Evolutionary conservation across 2,113 vertebrate genomes (phyloP), one percentile per base, ranked within the genome.

Genomic region (Macroglossus sobrinus): DNA sequence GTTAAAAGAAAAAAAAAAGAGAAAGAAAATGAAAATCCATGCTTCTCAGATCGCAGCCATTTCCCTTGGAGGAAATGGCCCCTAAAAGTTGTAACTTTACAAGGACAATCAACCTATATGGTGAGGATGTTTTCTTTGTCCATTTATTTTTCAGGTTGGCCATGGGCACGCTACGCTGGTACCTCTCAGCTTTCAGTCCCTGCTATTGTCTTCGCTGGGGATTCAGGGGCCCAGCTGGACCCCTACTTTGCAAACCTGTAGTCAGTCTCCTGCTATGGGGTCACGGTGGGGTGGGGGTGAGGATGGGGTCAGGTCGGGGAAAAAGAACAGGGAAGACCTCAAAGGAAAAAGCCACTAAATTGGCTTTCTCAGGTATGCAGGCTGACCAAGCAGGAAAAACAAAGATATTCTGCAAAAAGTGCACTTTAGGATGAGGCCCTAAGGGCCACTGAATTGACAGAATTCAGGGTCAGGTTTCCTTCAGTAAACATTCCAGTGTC

Each of bases 151-250:
- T 68, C 24, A 68, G 69, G 38, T 2, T 75, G 89, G 66, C 12
- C 10, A 8, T 0, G 14, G 53, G 80, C 79, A 33, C 0, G 21
- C 14, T 5, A 33, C 0, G 21, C 14, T 5, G 38, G 66, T 16
- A 45, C 21, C 26, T 35, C 47, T 47, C 28, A 24, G 21, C 43
- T 45, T 35, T 28, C 5, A 63, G 66, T 4, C 22, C 24, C 22
- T 43, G n/a, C 12, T 68, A 5, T 71, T 26, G 7, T 50, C 21
- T 82, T 81, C 33, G 26, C 61, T 0, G 14, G 64, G 21, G 59
- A n/a, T 55, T 81, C 21, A 40, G 76, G 7, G 33, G 50, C 28
- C 55, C 76, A 24, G 30, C 4, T 35, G 35, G 82, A 61, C 0
- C 66, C 22, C 55, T 11, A 35, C 7, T 30, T 45, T 45, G 50